These are phyloP conservation scores for Tiliacea aurago DNA, from an alignment of 2,888 invertebrate species.

Conservation along the genomic window DNA sequence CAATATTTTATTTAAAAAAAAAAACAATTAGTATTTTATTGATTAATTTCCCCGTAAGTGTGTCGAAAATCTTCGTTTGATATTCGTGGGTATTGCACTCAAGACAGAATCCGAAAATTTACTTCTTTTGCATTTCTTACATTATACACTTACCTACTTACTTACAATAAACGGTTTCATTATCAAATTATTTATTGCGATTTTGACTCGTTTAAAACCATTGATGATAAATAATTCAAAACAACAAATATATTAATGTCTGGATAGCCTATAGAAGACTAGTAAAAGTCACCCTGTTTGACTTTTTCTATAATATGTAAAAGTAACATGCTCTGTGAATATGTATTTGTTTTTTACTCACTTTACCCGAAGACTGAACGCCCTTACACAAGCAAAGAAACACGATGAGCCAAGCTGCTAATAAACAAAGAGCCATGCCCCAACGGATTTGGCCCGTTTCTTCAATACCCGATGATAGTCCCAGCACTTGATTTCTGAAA, in stretches of 20 bases:
- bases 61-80: background rate
- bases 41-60: background rate
- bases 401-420: conserved; percentile 95
- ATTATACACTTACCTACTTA: too few relatives aligned
- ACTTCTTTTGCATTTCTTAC: background rate
- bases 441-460: conserved; percentile 92
- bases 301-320: background rate
- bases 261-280: background rate
- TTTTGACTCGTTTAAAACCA: background rate
- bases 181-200: background rate
- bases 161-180: too few relatives aligned
- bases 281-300: background rate
- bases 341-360: conserved; percentile 57
- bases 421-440: conserved; percentile 93
- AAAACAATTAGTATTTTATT: background rate
- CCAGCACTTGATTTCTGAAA: conserved; percentile 91
- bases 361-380: conserved; percentile 95
- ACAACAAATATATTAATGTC: background rate
- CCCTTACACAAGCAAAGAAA: conserved; percentile 95
- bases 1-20: too few relatives aligned
- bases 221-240: background rate
- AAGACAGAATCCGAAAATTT: background rate
- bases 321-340: too few relatives aligned
- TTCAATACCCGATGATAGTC: conserved; percentile 93
- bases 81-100: background rate